Percentiles rank a stretch among this genome's conserved stretches.
phyloP scores from a whole-genome alignment of 2,888 invertebrate genomes.

The Proisotoma minuta region DNA sequence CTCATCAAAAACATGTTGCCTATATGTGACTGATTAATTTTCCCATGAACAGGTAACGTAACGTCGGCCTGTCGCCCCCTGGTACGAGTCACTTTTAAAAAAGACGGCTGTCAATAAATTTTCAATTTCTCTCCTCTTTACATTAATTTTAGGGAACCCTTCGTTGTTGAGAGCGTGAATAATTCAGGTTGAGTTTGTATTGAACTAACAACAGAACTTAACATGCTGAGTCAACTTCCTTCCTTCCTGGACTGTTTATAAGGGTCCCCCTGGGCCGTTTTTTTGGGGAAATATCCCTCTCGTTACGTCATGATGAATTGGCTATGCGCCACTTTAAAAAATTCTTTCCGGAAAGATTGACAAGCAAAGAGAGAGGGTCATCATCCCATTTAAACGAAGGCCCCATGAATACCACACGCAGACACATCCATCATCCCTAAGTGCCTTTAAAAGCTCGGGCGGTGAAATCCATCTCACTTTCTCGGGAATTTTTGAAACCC shows the following conservation, averaged over 20 bases:
- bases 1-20: too few relatives aligned
- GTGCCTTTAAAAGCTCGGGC: not conserved
- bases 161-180: not conserved
- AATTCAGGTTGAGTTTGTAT: not conserved
- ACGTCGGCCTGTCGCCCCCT: too few relatives aligned
- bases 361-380: not conserved
- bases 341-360: not conserved
- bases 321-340: not conserved
- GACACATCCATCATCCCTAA: not conserved
- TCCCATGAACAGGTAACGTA: too few relatives aligned
- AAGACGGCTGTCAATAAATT: not conserved
- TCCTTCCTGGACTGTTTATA: not conserved
- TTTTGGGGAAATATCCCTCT: not conserved
- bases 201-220: too few relatives aligned
- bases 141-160: not conserved
- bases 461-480: too few relatives aligned
- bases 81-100: too few relatives aligned
- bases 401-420: too few relatives aligned
- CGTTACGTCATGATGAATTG: not conserved
- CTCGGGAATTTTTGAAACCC: too few relatives aligned
- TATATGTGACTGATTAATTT: too few relatives aligned
- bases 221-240: not conserved
- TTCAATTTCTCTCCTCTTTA: not conserved
- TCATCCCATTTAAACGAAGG: not conserved
- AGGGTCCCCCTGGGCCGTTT: not conserved